phyloP scores from a whole-genome alignment of 1,140 invertebrate genomes.

The Hestina assimilis region DNA sequence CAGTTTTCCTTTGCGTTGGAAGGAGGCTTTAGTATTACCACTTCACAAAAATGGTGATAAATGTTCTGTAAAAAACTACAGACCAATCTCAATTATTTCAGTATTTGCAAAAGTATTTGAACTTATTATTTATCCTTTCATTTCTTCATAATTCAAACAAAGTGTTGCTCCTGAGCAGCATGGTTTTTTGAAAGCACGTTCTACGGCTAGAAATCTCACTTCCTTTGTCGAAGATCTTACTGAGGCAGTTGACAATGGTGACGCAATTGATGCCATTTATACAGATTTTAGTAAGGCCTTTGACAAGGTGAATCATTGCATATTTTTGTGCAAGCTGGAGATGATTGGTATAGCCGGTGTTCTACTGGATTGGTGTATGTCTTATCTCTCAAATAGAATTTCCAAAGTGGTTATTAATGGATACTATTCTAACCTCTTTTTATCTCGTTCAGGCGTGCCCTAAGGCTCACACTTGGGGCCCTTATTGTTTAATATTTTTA shows the following conservation, averaged over 20 bases:
- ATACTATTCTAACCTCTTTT: background rate
- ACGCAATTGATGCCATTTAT: background rate
- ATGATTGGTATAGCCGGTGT: background rate
- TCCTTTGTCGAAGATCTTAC: constrained; percentile 12
- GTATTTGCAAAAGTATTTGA: constrained; percentile 15
- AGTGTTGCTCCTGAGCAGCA: constrained; percentile 1
- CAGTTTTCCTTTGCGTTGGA: constrained; percentile 13
- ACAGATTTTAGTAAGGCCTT: constrained; percentile 5
- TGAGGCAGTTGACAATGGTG: constrained; percentile 6
- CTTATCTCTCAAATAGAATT: background rate
- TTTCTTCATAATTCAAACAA: background rate
- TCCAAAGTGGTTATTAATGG: background rate
- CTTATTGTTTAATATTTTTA: constrained; percentile 8
- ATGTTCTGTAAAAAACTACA: constrained; percentile 8
- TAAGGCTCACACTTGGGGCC: constrained; percentile 14
- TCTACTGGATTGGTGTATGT: constrained; percentile 2
- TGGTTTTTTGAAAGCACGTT: constrained; percentile 2
- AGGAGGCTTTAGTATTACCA: constrained; percentile 12
- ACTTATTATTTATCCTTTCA: constrained; percentile 3
- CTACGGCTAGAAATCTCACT: constrained; percentile 5
- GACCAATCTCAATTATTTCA: constrained; percentile 2
- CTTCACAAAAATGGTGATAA: constrained; percentile 10
- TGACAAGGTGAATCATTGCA: constrained; percentile 3
- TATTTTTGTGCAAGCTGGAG: background rate
- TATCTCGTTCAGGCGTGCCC: constrained; percentile 8